Evolutionary conservation across 2,113 vertebrate species (phyloP).

Genomic region (Erythrolamprus reginae): DNA sequence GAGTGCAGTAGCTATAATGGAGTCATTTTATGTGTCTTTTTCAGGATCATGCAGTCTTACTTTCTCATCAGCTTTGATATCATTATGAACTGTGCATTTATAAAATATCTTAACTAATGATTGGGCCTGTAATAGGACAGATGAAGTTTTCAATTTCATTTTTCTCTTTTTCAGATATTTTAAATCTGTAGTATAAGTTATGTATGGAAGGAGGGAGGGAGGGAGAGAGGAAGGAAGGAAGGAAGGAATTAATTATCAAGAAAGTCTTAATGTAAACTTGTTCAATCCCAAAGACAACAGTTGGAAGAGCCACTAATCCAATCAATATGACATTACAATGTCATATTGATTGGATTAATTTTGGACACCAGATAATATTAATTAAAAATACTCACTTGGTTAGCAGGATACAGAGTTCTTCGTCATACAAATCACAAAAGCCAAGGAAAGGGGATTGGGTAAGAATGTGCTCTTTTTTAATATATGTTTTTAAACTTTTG

Average conservation of each 20-base stretch:
- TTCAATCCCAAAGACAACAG: not conserved
- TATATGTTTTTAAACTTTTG: not conserved
- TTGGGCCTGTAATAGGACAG: not conserved
- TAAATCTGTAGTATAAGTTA: not conserved
- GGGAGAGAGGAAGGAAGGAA: not conserved
- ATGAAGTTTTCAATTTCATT: not conserved
- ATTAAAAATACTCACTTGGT: not conserved
- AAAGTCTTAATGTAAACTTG: not conserved
- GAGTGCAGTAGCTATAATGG: not conserved
- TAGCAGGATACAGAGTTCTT: not conserved
- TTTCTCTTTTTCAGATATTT: not conserved
- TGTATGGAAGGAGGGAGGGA: not conserved
- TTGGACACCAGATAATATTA: not conserved
- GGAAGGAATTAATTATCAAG: not conserved
- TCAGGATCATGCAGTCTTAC: not conserved
- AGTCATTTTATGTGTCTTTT: slow-evolving; percentile 13
- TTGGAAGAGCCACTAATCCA: not conserved
- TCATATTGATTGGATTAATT: not conserved
- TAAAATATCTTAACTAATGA: not conserved
- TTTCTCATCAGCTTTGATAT: not conserved
- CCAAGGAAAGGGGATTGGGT: not conserved
- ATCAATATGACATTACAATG: not conserved
- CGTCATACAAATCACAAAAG: not conserved
- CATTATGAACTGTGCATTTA: not conserved
- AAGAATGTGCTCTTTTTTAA: not conserved